Evolutionary conservation across 2,113 vertebrate genomes (phyloP).

Genomic region (Myotis davidii): DNA sequence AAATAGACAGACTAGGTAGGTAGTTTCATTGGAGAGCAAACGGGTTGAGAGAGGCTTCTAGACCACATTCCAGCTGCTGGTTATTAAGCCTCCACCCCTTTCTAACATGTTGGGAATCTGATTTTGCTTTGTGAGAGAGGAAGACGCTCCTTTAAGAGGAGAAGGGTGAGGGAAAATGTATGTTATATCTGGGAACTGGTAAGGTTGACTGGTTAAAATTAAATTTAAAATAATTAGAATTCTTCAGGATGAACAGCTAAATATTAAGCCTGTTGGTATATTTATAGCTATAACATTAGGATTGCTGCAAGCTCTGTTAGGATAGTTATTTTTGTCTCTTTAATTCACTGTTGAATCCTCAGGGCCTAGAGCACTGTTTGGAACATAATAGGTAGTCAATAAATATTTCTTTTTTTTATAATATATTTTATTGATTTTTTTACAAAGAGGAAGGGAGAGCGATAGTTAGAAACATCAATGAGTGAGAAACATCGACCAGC

Average conservation of each 20-base stretch:
- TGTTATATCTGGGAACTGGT: neutral
- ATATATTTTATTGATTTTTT: too few species aligned
- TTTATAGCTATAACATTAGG: neutral
- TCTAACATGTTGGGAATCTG: neutral
- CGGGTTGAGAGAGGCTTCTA: neutral
- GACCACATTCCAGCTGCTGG: neutral
- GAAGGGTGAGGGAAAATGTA: neutral
- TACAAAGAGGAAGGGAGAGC: too few species aligned
- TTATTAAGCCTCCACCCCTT: neutral
- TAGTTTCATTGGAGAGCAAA: neutral
- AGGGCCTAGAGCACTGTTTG: neutral
- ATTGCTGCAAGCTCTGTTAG: neutral
- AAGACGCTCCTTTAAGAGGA: constrained; percentile 16
- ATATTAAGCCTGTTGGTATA: neutral
- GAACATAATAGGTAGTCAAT: neutral
- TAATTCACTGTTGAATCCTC: neutral
- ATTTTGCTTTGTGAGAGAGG: neutral
- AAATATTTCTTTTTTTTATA: neutral
- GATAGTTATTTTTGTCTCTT: neutral
- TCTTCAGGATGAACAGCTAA: neutral
- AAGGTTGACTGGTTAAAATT: neutral
- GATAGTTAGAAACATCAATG: too few species aligned
- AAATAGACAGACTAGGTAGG: neutral
- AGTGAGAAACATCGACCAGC: too few species aligned
- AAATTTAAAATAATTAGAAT: neutral